phyloP scores from a whole-genome alignment of 2,797 vertebrate species.

The Carduelis carduelis region DNA sequence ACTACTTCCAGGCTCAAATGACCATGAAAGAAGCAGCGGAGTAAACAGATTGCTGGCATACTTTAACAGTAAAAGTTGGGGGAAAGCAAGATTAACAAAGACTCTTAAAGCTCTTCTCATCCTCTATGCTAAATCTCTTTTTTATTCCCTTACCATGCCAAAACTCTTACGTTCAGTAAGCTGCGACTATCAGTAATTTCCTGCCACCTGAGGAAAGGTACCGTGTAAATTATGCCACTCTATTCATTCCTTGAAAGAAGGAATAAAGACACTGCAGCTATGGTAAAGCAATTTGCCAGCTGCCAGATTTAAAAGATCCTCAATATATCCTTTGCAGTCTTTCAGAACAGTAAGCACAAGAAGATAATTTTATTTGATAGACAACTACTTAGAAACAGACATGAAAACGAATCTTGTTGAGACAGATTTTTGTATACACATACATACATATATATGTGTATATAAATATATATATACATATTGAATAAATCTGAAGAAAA shows the following conservation, averaged over 20 bases:
- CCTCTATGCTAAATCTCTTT: not conserved
- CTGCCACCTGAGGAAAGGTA: not conserved
- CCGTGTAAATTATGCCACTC: not conserved
- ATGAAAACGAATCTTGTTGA: not conserved
- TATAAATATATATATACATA: not conserved
- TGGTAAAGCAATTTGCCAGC: slow-evolving; percentile 18
- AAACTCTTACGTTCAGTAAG: not conserved
- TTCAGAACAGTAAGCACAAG: slow-evolving; percentile 21
- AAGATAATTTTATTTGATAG: slow-evolving; percentile 28
- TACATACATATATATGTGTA: not conserved
- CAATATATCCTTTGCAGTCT: not conserved
- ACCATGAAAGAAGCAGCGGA: not conserved
- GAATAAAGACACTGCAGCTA: slow-evolving; percentile 4
- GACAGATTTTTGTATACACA: not conserved
- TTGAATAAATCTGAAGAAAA: not conserved
- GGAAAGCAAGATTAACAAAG: not conserved
- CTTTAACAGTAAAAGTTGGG: not conserved
- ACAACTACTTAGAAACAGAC: slow-evolving; percentile 14
- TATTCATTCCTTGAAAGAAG: not conserved
- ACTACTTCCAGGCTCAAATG: not conserved
- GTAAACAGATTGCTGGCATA: not conserved
- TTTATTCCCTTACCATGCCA: not conserved
- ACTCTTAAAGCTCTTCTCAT: not conserved
- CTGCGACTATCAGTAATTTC: not conserved
- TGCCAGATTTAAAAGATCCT: slow-evolving; percentile 23